Conservation (phyloP, 2,113 vertebrate species). For the Calyptommatus sinebrachiatus region DNA sequence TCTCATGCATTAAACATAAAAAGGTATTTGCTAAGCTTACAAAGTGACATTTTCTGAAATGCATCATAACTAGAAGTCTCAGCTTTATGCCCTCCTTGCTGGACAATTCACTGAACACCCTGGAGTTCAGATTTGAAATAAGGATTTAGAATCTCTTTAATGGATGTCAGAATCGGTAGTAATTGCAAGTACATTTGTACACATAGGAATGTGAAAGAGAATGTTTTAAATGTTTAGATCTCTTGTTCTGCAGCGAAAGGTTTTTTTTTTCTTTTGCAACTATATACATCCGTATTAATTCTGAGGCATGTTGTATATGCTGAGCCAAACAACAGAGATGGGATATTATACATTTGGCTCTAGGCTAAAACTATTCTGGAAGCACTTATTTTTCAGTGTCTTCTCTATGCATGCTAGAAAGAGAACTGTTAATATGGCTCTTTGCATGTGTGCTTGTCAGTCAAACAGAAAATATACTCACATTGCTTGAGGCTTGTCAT, state of each 20-base stretch:
- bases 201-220: not conserved
- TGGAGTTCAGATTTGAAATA: not conserved
- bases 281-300: not conserved
- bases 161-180: not conserved
- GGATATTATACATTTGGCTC: not conserved
- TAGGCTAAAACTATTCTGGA: not conserved
- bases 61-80: too few relatives aligned
- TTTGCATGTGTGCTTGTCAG: conserved; percentile 13
- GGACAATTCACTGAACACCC: not conserved
- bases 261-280: not conserved
- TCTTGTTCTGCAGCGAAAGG: not conserved
- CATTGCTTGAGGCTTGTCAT: conserved; percentile 12
- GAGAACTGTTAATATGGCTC: not conserved
- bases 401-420: not conserved
- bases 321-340: not conserved
- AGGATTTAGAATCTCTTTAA: not conserved
- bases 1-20: too few relatives aligned
- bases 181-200: too few relatives aligned
- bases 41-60: too few relatives aligned
- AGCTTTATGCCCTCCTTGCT: too few relatives aligned
- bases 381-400: not conserved
- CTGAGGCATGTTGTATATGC: not conserved
- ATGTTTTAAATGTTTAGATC: too few relatives aligned
- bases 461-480: conserved; percentile 1
- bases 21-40: too few relatives aligned